Evolutionary conservation across 2,888 invertebrate species (phyloP).

Genomic region (Idaea dimidiata): DNA sequence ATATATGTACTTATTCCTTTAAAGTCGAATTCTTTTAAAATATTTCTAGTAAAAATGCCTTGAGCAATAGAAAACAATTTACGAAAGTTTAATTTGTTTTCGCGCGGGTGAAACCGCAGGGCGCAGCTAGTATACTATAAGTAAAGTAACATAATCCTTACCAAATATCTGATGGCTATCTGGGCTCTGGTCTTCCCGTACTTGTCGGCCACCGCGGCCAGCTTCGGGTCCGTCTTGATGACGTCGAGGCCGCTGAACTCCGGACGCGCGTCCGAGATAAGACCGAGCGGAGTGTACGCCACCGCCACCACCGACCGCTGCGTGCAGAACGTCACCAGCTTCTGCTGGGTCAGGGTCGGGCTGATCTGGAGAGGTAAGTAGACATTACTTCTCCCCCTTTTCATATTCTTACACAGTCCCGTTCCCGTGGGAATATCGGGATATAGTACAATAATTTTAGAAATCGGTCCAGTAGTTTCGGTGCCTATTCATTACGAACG

Average conservation of each 20-base stretch:
- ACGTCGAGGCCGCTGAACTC: slow-evolving; percentile 76
- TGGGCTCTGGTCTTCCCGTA: slow-evolving; percentile 85
- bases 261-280: slow-evolving; percentile 66
- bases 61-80: too few species aligned
- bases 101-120: too few species aligned
- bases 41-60: too few species aligned
- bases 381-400: slow-evolving; percentile 7
- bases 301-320: slow-evolving; percentile 82
- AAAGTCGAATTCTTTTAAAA: too few species aligned
- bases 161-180: slow-evolving; percentile 84
- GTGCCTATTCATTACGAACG: too few species aligned
- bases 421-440: too few species aligned
- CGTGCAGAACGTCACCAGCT: slow-evolving; percentile 85
- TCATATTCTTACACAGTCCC: not conserved
- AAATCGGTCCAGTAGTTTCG: too few species aligned
- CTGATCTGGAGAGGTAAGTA: slow-evolving; percentile 61
- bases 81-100: too few species aligned
- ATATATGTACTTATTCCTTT: too few species aligned
- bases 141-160: slow-evolving; percentile 46
- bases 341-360: slow-evolving; percentile 86
- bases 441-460: too few species aligned
- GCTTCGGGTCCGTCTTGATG: slow-evolving; percentile 80
- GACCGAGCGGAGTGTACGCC: slow-evolving; percentile 87
- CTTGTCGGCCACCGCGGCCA: slow-evolving; percentile 80
- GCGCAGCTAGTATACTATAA: too few species aligned